Evolutionary conservation across 2,113 vertebrate species (phyloP).

Genomic region (Mus pahari): DNA sequence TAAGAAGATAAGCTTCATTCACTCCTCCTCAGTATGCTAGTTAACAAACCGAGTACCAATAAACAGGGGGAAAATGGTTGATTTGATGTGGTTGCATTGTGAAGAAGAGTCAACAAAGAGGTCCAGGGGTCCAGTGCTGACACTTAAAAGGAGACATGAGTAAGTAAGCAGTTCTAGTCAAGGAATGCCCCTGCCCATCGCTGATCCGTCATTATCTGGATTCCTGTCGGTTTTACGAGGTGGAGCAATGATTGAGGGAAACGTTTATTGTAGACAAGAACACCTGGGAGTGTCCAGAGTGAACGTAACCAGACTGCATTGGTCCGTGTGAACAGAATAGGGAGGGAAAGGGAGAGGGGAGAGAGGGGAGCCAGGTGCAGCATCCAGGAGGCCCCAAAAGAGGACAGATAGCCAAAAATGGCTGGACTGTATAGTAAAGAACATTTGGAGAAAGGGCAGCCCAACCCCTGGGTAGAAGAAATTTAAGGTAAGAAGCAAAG

Average conservation of each 20-base stretch:
- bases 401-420: too few species aligned
- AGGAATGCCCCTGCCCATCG: not conserved
- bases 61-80: not conserved
- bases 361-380: too few species aligned
- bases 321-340: too few species aligned
- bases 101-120: not conserved
- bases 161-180: not conserved
- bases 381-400: too few species aligned
- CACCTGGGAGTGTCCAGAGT: too few species aligned
- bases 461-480: too few species aligned
- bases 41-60: not conserved
- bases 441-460: too few species aligned
- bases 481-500: too few species aligned
- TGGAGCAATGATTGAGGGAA: not conserved
- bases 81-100: not conserved
- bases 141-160: not conserved
- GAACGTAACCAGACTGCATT: too few species aligned
- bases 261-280: too few species aligned
- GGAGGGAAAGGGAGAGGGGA: too few species aligned
- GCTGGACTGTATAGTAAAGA: too few species aligned
- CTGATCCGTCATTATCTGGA: not conserved
- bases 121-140: not conserved
- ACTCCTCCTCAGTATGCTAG: not conserved
- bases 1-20: not conserved
- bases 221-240: not conserved